Evolutionary conservation across 2,113 vertebrate species (phyloP).

Genomic region (Lophotis ruficrista): DNA sequence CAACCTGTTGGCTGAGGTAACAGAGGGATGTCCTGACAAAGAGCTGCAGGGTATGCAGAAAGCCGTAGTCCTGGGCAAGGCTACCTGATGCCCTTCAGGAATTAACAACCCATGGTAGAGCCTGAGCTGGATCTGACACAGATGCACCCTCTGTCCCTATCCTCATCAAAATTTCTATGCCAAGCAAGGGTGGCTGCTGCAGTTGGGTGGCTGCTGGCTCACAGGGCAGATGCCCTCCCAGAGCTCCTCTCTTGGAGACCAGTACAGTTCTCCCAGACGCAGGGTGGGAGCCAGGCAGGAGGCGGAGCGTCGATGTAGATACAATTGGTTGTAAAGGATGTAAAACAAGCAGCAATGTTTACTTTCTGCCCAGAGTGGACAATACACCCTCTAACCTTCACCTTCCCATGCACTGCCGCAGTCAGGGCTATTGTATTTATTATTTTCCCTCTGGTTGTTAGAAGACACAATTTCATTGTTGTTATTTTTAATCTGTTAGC

Average conservation of each 20-base stretch:
- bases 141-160: background rate
- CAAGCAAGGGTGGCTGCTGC: background rate
- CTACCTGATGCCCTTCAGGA: background rate
- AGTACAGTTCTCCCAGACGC: background rate
- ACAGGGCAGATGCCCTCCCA: accelerated
- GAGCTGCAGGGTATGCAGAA: background rate
- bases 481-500: background rate
- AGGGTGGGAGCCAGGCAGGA: background rate
- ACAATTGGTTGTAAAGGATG: background rate
- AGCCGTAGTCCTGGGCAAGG: background rate
- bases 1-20: background rate
- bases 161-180: background rate
- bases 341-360: background rate
- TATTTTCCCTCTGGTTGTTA: background rate
- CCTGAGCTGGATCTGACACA: background rate
- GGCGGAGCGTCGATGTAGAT: background rate
- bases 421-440: background rate
- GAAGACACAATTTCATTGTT: background rate
- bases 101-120: background rate
- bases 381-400: background rate
- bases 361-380: background rate
- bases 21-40: background rate
- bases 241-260: background rate
- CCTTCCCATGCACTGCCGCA: accelerated
- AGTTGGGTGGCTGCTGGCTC: background rate